Percentiles rank a stretch among this genome's conserved stretches.
phyloP scores from a whole-genome alignment of 2,113 vertebrate species.

The Antidorcas marsupialis region DNA sequence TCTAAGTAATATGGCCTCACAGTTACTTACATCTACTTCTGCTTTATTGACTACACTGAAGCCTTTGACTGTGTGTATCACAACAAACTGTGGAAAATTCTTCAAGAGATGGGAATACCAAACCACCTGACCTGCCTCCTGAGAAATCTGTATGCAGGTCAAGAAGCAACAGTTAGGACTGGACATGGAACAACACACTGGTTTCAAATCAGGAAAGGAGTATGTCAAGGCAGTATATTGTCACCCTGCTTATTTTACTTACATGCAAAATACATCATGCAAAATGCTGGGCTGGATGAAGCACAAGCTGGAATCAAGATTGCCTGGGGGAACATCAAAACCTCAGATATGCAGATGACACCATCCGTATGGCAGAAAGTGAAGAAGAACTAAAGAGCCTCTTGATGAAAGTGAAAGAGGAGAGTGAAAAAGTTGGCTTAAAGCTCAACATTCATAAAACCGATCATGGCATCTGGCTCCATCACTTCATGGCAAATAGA shows the following conservation, averaged over 20 bases:
- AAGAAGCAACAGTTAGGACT: neutral
- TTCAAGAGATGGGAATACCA: neutral
- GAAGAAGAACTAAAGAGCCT: neutral
- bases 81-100: neutral
- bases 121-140: neutral
- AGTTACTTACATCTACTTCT: neutral
- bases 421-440: neutral
- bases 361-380: neutral
- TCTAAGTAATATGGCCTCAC: neutral
- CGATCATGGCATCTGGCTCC: neutral
- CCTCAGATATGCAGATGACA: neutral
- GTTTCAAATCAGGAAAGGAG: neutral
- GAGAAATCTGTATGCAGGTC: neutral
- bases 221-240: neutral
- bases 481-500: neutral
- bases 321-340: neutral
- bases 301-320: neutral
- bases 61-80: neutral
- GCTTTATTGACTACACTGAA: neutral
- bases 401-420: neutral
- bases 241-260: neutral
- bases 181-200: neutral
- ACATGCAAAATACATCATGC: neutral
- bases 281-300: neutral
- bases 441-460: neutral